Evolutionary conservation across 2,888 invertebrate genomes (phyloP).

Genomic region (Oxytorus armatus): DNA sequence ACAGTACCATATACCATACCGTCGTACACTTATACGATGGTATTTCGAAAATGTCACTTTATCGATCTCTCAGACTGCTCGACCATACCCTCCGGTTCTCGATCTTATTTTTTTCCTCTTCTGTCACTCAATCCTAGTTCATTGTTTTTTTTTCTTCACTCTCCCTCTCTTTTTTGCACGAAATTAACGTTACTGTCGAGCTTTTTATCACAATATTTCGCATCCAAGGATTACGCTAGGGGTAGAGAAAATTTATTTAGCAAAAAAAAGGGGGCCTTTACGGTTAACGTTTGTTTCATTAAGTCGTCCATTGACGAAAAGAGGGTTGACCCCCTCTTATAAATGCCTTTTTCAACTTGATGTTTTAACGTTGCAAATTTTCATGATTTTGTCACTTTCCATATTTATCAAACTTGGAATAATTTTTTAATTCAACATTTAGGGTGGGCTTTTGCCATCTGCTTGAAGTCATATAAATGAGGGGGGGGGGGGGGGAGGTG

Average conservation of each 20-base stretch:
- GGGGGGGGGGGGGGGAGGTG: background rate
- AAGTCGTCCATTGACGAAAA: too few species aligned
- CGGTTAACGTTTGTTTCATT: too few species aligned
- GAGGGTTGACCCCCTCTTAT: too few species aligned
- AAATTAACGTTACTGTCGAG: too few species aligned
- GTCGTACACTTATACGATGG: slow-evolving; percentile 1
- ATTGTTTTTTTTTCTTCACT: background rate
- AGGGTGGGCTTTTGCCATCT: slow-evolving; percentile 10
- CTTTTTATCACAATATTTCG: too few species aligned
- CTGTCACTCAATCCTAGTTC: background rate
- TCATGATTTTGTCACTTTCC: background rate
- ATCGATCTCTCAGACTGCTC: slow-evolving; percentile 49
- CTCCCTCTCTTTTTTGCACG: too few species aligned
- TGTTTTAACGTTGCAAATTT: background rate
- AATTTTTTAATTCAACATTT: background rate
- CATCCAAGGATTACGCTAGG: too few species aligned
- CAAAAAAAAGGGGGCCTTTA: too few species aligned
- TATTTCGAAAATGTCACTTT: slow-evolving; percentile 48
- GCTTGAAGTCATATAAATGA: slow-evolving; percentile 12
- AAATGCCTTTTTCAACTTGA: too few species aligned
- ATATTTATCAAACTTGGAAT: background rate
- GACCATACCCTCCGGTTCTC: slow-evolving; percentile 23
- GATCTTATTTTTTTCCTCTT: slow-evolving; percentile 12
- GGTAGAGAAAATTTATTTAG: too few species aligned
- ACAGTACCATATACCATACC: slow-evolving; percentile 6